Evolutionary conservation across 1,140 invertebrate species (phyloP).

Genomic region (Lepidotrigona ventralis): DNA sequence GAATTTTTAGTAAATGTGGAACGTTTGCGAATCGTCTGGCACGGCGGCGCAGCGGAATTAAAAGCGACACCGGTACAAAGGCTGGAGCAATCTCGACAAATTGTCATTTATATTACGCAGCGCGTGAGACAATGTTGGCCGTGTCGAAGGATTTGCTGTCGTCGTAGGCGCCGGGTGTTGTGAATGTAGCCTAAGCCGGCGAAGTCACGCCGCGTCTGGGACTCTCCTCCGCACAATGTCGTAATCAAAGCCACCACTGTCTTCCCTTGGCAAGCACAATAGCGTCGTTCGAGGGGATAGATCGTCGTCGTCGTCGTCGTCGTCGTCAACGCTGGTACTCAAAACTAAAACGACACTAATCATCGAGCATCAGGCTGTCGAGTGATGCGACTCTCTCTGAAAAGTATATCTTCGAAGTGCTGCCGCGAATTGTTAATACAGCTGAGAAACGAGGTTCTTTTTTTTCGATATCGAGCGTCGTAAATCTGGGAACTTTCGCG

Average conservation of each 20-base stretch:
- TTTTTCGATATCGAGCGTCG: conserved; percentile 5
- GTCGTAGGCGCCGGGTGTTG: conserved; percentile 23
- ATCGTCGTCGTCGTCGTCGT: conserved; percentile 40
- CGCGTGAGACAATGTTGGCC: conserved; percentile 35
- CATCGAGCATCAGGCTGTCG: conserved; percentile 46
- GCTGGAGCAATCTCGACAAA: conserved; percentile 48
- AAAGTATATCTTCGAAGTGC: conserved; percentile 42
- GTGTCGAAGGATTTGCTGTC: conserved; percentile 39
- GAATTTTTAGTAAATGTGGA: conserved; percentile 24
- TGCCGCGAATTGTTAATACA: conserved; percentile 45
- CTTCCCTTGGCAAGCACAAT: conserved; percentile 69
- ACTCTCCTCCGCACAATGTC: conserved; percentile 74
- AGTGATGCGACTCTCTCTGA: conserved; percentile 45
- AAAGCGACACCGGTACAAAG: conserved; percentile 20
- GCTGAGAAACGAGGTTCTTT: conserved; percentile 8
- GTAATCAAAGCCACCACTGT: conserved; percentile 76
- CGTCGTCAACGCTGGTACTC: conserved; percentile 62
- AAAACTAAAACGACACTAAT: conserved; percentile 68
- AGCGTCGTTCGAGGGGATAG: conserved; percentile 71
- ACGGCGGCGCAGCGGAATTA: conserved; percentile 18
- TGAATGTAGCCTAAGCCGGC: conserved; percentile 59
- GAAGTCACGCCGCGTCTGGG: conserved; percentile 66
- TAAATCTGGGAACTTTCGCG: conserved; percentile 17
- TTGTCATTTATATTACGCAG: conserved; percentile 40
- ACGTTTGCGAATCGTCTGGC: background rate